phyloP scores from a whole-genome alignment of 2,888 invertebrate species.

The Nomada ferruginata region DNA sequence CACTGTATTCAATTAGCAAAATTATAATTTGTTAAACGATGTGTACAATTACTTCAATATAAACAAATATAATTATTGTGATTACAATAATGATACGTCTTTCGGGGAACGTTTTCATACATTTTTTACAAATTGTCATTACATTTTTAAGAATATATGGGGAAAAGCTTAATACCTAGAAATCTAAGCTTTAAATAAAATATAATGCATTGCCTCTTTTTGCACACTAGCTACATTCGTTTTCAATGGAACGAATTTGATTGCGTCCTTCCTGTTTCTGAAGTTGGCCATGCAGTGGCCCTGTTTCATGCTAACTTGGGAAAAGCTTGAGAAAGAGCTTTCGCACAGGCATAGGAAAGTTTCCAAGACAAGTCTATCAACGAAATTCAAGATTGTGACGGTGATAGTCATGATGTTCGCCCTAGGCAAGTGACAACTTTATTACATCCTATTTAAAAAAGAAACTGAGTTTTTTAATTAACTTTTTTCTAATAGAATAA shows the following conservation, averaged over 20 bases:
- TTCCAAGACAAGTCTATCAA: slow-evolving; percentile 74
- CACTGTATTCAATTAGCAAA: too few relatives aligned
- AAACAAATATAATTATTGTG: too few relatives aligned
- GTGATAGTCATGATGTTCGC: slow-evolving; percentile 84
- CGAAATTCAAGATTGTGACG: slow-evolving; percentile 84
- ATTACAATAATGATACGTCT: too few relatives aligned
- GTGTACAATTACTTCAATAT: too few relatives aligned
- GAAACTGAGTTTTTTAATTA: too few relatives aligned
- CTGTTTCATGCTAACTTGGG: slow-evolving; percentile 84
- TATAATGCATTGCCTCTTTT: too few relatives aligned
- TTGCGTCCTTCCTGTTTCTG: slow-evolving; percentile 86
- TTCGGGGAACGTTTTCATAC: too few relatives aligned
- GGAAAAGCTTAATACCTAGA: too few relatives aligned
- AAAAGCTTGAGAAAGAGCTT: slow-evolving; percentile 84
- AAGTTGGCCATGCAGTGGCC: slow-evolving; percentile 86
- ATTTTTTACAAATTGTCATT: background rate
- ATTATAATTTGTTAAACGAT: too few relatives aligned
- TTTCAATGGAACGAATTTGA: slow-evolving; percentile 86
- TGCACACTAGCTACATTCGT: slow-evolving; percentile 82
- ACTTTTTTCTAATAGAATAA: background rate
- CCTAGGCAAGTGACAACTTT: slow-evolving; percentile 79
- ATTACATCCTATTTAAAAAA: background rate
- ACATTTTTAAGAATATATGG: background rate
- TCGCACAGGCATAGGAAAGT: slow-evolving; percentile 72
- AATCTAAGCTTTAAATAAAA: too few relatives aligned